Conservation (phyloP, 2,797 vertebrate genomes). For the Spinibarbus caldwelli region DNA sequence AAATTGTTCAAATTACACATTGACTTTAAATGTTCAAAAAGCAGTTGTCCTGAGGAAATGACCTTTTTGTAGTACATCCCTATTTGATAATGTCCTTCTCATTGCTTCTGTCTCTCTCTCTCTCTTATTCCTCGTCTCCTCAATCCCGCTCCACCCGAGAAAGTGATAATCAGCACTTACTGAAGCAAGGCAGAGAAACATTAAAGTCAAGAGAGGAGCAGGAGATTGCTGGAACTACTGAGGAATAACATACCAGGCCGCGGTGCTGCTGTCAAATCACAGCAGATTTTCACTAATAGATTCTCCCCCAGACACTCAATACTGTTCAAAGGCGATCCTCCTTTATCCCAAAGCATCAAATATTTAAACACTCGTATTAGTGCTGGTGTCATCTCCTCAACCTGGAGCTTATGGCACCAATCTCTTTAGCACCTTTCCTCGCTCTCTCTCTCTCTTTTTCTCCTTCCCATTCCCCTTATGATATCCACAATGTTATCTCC, state of each 20-base stretch:
- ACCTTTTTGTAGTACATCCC: slow-evolving; percentile 17
- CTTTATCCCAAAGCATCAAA: slow-evolving; percentile 99
- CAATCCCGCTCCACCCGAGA: slow-evolving; percentile 70
- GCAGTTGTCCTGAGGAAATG: slow-evolving; percentile 1
- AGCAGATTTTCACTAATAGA: slow-evolving; percentile 98
- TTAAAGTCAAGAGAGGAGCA: slow-evolving; percentile 82
- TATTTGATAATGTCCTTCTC: slow-evolving; percentile 22
- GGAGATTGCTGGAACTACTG: slow-evolving; percentile 91
- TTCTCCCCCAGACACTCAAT: slow-evolving; percentile 99
- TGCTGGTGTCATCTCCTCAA: slow-evolving; percentile 84
- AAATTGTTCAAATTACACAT: slow-evolving; percentile 3
- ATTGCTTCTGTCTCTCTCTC: slow-evolving; percentile 25
- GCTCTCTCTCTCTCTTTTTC: slow-evolving; percentile 66
- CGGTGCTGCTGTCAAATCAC: slow-evolving; percentile 90
- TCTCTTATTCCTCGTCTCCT: slow-evolving; percentile 34
- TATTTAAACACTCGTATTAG: slow-evolving; percentile 99
- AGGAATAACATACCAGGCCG: slow-evolving; percentile 92
- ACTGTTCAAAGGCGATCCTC: slow-evolving; percentile 98
- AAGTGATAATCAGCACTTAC: slow-evolving; percentile 94
- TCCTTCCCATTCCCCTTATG: slow-evolving; percentile 77
- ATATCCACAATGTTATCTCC: slow-evolving; percentile 98
- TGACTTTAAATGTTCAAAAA: slow-evolving; percentile 1
- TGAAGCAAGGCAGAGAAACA: slow-evolving; percentile 95
- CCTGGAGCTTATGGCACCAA: slow-evolving; percentile 86
- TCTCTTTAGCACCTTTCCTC: slow-evolving; percentile 73